phyloP scores from a whole-genome alignment of 2,113 vertebrate genomes.

The Eubucco bourcierii region DNA sequence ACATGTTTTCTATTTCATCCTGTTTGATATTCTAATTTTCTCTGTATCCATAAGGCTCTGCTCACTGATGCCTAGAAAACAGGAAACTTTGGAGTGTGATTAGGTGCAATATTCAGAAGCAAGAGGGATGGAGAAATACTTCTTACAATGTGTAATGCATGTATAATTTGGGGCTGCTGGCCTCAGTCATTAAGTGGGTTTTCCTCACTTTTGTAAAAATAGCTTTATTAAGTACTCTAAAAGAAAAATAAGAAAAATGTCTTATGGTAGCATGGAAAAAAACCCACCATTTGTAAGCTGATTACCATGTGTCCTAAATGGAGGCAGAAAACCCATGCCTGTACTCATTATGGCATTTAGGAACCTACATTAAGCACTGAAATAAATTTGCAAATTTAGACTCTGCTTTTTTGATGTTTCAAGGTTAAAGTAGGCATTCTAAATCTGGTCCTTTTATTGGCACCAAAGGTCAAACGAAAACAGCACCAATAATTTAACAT shows the following conservation, averaged over 20 bases:
- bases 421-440: constrained; percentile 4
- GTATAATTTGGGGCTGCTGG: neutral
- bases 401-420: neutral
- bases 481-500: neutral
- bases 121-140: neutral
- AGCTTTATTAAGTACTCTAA: neutral
- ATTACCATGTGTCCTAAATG: neutral
- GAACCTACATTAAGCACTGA: neutral
- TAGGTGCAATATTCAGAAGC: neutral
- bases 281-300: neutral
- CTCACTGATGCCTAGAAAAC: neutral
- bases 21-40: neutral
- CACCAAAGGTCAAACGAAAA: neutral
- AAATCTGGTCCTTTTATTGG: neutral
- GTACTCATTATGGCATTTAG: neutral
- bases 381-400: neutral
- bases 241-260: neutral
- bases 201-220: neutral
- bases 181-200: neutral
- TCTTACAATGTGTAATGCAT: neutral
- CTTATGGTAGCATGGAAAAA: neutral
- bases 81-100: neutral
- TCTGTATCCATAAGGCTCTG: neutral
- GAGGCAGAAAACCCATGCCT: neutral
- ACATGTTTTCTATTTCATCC: neutral